A percentile compares a stretch with the other conserved stretches of the same genome.
Evolutionary conservation across 2,888 invertebrate genomes (phyloP).

Genomic region (Tetranychus piercei): DNA sequence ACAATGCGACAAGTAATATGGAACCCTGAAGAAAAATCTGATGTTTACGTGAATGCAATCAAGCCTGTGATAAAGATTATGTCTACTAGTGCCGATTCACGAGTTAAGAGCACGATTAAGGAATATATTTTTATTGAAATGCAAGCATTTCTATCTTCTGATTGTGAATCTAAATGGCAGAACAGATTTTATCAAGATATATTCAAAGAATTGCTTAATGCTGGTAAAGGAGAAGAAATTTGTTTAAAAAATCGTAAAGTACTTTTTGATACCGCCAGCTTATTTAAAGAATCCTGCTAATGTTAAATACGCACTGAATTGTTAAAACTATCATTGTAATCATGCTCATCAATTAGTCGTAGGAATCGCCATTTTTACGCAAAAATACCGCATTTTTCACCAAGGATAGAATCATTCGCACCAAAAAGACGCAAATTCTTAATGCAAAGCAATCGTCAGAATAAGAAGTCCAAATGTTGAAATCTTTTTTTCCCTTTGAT

Average conservation of each 20-base stretch:
- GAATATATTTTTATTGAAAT: background rate
- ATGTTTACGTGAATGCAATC: background rate
- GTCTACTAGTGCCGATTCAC: background rate
- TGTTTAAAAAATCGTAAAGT: background rate
- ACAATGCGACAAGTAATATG: background rate
- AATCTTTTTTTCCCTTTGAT: too few relatives aligned
- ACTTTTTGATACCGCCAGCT: constrained; percentile 8
- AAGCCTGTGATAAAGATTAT: background rate
- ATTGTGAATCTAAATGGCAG: background rate
- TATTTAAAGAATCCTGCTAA: too few relatives aligned
- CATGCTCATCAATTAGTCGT: too few relatives aligned
- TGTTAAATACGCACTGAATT: too few relatives aligned
- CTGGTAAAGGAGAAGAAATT: background rate
- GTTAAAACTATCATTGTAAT: too few relatives aligned
- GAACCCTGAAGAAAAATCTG: background rate
- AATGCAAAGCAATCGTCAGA: too few relatives aligned
- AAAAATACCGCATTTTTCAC: too few relatives aligned
- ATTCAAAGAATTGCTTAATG: background rate
- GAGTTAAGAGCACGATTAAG: background rate
- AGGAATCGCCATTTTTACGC: too few relatives aligned
- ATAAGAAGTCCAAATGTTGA: too few relatives aligned
- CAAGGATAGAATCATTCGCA: too few relatives aligned
- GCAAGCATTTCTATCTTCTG: background rate
- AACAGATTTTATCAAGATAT: background rate
- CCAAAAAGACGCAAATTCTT: too few relatives aligned